phyloP scores from a whole-genome alignment of 37 sponge, comb jelly and placozoan species.

The Beroe forskalii region DNA sequence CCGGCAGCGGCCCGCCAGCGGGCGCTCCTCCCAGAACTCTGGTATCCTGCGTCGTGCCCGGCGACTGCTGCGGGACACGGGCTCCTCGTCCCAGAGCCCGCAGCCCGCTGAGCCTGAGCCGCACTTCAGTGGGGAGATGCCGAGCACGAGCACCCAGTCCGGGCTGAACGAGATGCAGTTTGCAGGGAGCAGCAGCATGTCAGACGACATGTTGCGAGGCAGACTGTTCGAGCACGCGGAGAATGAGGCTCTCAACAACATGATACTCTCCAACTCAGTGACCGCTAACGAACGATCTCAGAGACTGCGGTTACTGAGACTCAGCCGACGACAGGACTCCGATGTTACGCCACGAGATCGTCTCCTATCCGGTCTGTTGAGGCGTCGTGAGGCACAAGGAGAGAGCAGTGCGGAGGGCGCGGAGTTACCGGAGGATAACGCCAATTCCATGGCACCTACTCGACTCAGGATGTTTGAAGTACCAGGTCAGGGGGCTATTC shows the following conservation, averaged over 20 bases:
- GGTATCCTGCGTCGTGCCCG: conserved; percentile 29
- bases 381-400: conserved; percentile 22
- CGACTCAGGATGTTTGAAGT: conserved; percentile 44
- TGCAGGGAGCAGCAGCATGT: neutral
- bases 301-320: conserved; percentile 6
- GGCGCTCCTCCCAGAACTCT: neutral
- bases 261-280: neutral
- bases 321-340: neutral
- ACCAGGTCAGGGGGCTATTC: neutral
- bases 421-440: neutral
- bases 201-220: conserved; percentile 26
- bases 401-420: neutral
- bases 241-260: conserved; percentile 43
- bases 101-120: neutral
- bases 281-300: conserved; percentile 24
- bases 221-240: conserved; percentile 30
- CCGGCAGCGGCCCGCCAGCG: conserved; percentile 40
- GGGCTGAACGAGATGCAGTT: neutral
- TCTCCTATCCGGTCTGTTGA: neutral
- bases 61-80: neutral
- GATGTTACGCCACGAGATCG: conserved; percentile 23
- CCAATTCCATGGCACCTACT: neutral
- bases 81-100: too few species aligned
- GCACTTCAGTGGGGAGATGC: neutral
- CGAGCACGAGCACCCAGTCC: neutral